Conservation (phyloP, 92 coral and sea anemone species). For the Pocillopora meandrina region DNA sequence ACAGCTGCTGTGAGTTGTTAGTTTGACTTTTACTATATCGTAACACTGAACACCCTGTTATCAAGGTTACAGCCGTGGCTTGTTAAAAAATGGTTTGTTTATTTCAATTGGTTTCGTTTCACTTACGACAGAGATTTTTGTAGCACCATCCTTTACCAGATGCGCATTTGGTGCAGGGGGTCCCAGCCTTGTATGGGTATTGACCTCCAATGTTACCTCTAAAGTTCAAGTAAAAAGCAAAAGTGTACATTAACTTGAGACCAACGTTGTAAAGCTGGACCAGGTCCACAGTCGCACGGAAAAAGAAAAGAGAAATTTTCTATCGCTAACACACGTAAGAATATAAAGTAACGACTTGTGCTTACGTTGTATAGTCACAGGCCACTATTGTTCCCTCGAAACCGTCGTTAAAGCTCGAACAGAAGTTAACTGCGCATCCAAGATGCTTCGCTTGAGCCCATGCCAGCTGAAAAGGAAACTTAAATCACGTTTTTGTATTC, state of each 20-base stretch:
- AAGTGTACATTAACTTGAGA: background rate
- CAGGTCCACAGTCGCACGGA: too few relatives aligned
- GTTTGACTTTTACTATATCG: too few relatives aligned
- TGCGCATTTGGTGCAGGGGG: slow-evolving; percentile 73
- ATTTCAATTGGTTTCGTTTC: background rate
- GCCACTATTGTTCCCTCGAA: slow-evolving; percentile 60
- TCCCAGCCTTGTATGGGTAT: slow-evolving; percentile 68
- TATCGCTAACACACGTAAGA: background rate
- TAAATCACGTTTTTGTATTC: background rate
- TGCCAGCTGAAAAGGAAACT: slow-evolving; percentile 40
- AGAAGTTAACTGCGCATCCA: slow-evolving; percentile 66
- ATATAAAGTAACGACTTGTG: background rate
- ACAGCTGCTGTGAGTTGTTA: too few relatives aligned
- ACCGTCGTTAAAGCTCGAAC: slow-evolving; percentile 45
- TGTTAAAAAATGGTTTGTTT: background rate
- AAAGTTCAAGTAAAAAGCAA: background rate
- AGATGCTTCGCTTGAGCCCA: slow-evolving; percentile 62
- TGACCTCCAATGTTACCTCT: slow-evolving; percentile 64
- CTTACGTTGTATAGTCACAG: slow-evolving; percentile 71
- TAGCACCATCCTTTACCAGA: slow-evolving; percentile 80
- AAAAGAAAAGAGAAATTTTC: too few relatives aligned
- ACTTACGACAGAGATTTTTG: slow-evolving; percentile 75
- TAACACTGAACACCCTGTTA: too few relatives aligned
- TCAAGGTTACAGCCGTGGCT: too few relatives aligned
- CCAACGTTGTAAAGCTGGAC: too few relatives aligned